Evolutionary conservation across 2,113 vertebrate genomes (phyloP).

Genomic region (Leiothrix lutea): DNA sequence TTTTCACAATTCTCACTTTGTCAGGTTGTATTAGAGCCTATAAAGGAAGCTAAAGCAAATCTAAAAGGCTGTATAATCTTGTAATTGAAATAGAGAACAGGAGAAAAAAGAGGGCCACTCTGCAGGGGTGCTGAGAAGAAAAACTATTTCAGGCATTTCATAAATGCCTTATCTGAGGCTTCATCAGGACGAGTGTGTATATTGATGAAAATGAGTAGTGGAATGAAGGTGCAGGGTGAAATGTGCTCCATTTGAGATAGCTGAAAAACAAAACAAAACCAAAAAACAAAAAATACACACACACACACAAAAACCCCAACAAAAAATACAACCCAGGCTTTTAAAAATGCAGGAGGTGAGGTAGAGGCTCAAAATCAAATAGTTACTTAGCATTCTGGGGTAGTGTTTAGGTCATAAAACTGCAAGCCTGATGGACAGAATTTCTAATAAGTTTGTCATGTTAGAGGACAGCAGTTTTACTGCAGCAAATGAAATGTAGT

Average conservation of each 20-base stretch:
- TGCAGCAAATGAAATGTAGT: not conserved
- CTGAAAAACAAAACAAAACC: not conserved
- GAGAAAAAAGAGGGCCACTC: not conserved
- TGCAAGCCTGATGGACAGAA: not conserved
- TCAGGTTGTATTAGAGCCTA: slow-evolving; percentile 11
- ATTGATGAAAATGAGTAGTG: not conserved
- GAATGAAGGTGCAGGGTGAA: not conserved
- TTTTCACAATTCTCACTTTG: slow-evolving; percentile 35
- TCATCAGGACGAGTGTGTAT: not conserved
- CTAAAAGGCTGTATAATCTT: slow-evolving; percentile 7
- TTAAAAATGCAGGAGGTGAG: not conserved
- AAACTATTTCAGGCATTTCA: not conserved
- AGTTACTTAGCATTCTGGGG: not conserved
- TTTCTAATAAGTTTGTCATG: not conserved
- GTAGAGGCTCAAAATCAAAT: not conserved
- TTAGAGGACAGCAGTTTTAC: not conserved
- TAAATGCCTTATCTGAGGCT: not conserved
- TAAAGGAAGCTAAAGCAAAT: slow-evolving; percentile 12
- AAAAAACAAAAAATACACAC: no score
- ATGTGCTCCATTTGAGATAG: not conserved
- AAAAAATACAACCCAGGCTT: not conserved
- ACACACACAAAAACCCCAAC: no score
- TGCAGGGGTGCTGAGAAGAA: not conserved
- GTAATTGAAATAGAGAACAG: not conserved
- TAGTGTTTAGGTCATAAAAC: not conserved